A percentile compares a stretch with the other conserved stretches of the same genome.
phyloP scores from a whole-genome alignment of 2,888 invertebrate genomes.

The Embidobia sp. region DNA sequence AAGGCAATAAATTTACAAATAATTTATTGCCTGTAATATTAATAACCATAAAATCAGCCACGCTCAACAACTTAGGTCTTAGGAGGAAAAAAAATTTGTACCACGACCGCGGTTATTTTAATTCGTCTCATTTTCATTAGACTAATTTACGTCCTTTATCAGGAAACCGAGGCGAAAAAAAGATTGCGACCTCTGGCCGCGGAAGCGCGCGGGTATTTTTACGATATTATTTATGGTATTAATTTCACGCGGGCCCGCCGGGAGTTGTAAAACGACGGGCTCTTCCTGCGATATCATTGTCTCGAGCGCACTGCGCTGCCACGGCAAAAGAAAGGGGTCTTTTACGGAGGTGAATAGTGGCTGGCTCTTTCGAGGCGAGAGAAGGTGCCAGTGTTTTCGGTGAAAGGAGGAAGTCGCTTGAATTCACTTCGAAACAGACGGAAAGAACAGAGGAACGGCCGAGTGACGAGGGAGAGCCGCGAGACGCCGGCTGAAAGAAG shows the following conservation, averaged over 20 bases:
- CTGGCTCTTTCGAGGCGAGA: conserved; percentile 66
- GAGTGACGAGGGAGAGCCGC: conserved; percentile 33
- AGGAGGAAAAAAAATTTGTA: background rate
- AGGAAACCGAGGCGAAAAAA: conserved; percentile 24
- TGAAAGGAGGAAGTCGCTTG: conserved; percentile 73
- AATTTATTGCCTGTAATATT: no score
- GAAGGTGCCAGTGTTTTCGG: conserved; percentile 70
- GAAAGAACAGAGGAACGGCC: conserved; percentile 59
- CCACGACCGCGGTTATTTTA: background rate
- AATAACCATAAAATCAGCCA: no score
- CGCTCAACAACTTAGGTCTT: no score
- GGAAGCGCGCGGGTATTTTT: conserved; percentile 73
- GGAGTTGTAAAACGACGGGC: conserved; percentile 80
- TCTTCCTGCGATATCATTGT: conserved; percentile 81
- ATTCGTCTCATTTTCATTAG: conserved; percentile 34
- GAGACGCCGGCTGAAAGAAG: conserved; percentile 46
- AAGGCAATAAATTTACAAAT: no score
- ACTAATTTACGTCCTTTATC: conserved; percentile 49
- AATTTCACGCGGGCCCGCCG: conserved; percentile 78
- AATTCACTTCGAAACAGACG: conserved; percentile 59
- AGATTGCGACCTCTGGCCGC: conserved; percentile 46
- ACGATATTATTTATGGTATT: conserved; percentile 82
- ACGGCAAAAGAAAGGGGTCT: conserved; percentile 76
- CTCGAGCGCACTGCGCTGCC: conserved; percentile 71
- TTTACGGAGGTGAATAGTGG: conserved; percentile 77